These are phyloP conservation scores for Scaptomyza hsui DNA, from an alignment of 1,140 invertebrate genomes.

Conservation along the genomic window DNA sequence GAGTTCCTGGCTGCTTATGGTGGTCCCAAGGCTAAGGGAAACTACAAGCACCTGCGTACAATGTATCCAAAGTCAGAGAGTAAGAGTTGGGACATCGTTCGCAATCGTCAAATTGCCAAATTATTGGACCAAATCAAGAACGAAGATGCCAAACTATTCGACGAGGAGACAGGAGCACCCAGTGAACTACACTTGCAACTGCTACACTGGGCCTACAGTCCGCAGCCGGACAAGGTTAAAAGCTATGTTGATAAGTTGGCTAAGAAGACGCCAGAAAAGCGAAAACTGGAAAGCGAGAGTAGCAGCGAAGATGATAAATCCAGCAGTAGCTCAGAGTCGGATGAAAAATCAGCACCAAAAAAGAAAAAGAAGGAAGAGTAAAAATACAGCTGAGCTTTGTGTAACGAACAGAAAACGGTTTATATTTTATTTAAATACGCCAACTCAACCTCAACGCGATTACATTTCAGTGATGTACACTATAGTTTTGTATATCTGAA, in stretches of 20 bases:
- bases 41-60: slow-evolving; percentile 88
- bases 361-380: slow-evolving; percentile 66
- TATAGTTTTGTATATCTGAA: slow-evolving; percentile 23
- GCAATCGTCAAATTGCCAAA: slow-evolving; percentile 86
- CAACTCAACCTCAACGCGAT: slow-evolving; percentile 68
- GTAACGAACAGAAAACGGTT: slow-evolving; percentile 76
- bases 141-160: slow-evolving; percentile 85
- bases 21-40: slow-evolving; percentile 85
- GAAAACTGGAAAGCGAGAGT: slow-evolving; percentile 57
- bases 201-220: slow-evolving; percentile 88
- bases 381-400: slow-evolving; percentile 27
- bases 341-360: slow-evolving; percentile 59
- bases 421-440: slow-evolving; percentile 70
- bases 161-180: slow-evolving; percentile 85
- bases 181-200: slow-evolving; percentile 86
- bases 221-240: slow-evolving; percentile 85
- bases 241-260: slow-evolving; percentile 59
- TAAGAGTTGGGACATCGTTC: slow-evolving; percentile 87
- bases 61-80: slow-evolving; percentile 85
- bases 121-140: slow-evolving; percentile 85
- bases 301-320: slow-evolving; percentile 54
- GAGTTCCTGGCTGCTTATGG: slow-evolving; percentile 75
- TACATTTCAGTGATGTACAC: slow-evolving; percentile 59
- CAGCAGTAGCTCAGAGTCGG: slow-evolving; percentile 44
- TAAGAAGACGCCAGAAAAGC: slow-evolving; percentile 70